Conservation (phyloP, 1,140 invertebrate genomes). For the Monomorium pharaonis region DNA sequence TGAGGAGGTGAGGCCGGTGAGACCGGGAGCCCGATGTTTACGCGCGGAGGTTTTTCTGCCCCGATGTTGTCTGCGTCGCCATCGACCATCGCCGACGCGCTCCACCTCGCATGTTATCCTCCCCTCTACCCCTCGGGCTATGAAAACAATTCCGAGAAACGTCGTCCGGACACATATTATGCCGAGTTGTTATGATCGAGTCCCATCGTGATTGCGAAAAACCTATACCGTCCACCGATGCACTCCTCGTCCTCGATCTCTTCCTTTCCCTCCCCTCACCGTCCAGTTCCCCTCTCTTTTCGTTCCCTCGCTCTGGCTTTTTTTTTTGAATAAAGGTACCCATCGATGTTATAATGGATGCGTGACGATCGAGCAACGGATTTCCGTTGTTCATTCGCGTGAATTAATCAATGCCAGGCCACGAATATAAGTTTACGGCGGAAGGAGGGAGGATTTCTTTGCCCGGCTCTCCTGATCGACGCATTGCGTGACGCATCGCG, state of each 20-base stretch:
- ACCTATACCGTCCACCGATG: background rate
- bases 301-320: no score
- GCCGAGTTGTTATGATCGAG: slow-evolving; percentile 29
- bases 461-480: background rate
- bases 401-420: slow-evolving; percentile 9
- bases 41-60: slow-evolving; percentile 28
- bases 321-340: background rate
- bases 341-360: background rate
- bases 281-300: background rate
- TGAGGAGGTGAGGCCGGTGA: no score
- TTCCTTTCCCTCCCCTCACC: no score
- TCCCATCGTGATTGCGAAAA: slow-evolving; percentile 23
- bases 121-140: slow-evolving; percentile 7
- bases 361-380: no score
- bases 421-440: background rate
- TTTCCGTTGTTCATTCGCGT: background rate
- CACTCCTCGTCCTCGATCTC: background rate
- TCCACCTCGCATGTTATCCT: slow-evolving; percentile 30
- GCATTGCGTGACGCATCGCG: slow-evolving; percentile 5
- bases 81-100: background rate
- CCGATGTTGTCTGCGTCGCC: slow-evolving; percentile 1
- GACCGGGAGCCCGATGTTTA: slow-evolving; percentile 25
- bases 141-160: slow-evolving; percentile 52
- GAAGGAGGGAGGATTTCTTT: background rate
- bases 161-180: background rate